Percentiles rank a stretch among this genome's conserved stretches.
Conservation (phyloP, 1,140 invertebrate genomes). For the Sesamia nonagrioides region DNA sequence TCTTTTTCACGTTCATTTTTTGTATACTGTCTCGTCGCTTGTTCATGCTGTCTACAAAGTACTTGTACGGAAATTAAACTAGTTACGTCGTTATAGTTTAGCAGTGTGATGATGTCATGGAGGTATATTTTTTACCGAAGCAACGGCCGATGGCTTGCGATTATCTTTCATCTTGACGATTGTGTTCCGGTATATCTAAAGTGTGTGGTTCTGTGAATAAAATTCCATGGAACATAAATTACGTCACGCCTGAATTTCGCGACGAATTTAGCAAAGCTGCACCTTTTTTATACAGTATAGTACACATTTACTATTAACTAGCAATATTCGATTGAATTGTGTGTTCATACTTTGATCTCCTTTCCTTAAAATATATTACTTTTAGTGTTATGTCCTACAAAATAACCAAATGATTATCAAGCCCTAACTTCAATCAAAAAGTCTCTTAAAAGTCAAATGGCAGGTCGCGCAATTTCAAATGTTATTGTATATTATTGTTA, state of each 20-base stretch:
- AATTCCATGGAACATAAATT: no score
- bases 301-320: no score
- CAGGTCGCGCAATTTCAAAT: background rate
- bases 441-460: background rate
- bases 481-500: background rate
- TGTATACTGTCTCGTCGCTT: background rate
- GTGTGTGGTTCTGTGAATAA: background rate
- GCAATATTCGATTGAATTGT: no score
- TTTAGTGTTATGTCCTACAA: no score
- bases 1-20: background rate
- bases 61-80: background rate
- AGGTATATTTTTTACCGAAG: constrained; percentile 14
- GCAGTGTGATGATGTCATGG: background rate
- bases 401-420: background rate
- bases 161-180: constrained; percentile 14
- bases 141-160: background rate
- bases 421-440: no score
- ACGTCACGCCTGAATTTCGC: background rate
- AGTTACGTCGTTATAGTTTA: background rate
- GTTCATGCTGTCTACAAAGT: background rate
- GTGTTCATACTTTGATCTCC: no score
- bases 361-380: no score
- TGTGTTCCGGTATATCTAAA: constrained; percentile 12
- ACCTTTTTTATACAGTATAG: no score
- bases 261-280: no score